A percentile compares a stretch with the other conserved stretches of the same genome.
Evolutionary conservation across 2,888 invertebrate species (phyloP).

Genomic region (Acronicta alni): DNA sequence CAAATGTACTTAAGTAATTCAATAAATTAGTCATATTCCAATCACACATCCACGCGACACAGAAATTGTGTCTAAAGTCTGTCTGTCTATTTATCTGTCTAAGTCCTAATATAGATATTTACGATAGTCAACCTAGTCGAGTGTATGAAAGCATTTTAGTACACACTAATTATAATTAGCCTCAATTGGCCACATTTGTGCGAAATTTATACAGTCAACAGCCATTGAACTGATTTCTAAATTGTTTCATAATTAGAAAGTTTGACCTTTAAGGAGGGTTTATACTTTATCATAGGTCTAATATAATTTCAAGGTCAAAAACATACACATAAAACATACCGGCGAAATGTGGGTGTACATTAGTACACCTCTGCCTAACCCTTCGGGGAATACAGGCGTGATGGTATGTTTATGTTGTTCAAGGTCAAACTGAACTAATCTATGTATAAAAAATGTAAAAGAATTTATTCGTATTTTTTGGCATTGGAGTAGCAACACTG

Average conservation of each 20-base stretch:
- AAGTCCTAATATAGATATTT: slow-evolving; percentile 10
- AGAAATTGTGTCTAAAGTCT: not conserved
- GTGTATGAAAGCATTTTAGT: slow-evolving; percentile 25
- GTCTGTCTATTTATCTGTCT: not conserved
- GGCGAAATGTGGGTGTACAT: no score
- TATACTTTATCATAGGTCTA: slow-evolving; percentile 18
- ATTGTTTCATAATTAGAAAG: slow-evolving; percentile 45
- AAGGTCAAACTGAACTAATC: no score
- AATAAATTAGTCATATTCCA: no score
- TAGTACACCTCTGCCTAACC: no score
- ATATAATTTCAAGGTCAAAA: not conserved
- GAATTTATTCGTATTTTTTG: no score
- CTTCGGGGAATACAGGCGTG: no score
- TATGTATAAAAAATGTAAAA: no score
- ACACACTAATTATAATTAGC: slow-evolving; percentile 43
- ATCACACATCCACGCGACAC: not conserved
- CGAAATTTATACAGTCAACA: slow-evolving; percentile 36
- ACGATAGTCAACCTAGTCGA: slow-evolving; percentile 22
- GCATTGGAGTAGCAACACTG: no score
- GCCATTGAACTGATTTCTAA: slow-evolving; percentile 46
- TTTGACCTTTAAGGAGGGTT: slow-evolving; percentile 26
- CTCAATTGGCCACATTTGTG: slow-evolving; percentile 29
- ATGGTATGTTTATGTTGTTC: no score
- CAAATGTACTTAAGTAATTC: no score
- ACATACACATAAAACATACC: no score